Evolutionary conservation across 2,113 vertebrate species (phyloP).

Genomic region (Boulengeromyrus knoepffleri): DNA sequence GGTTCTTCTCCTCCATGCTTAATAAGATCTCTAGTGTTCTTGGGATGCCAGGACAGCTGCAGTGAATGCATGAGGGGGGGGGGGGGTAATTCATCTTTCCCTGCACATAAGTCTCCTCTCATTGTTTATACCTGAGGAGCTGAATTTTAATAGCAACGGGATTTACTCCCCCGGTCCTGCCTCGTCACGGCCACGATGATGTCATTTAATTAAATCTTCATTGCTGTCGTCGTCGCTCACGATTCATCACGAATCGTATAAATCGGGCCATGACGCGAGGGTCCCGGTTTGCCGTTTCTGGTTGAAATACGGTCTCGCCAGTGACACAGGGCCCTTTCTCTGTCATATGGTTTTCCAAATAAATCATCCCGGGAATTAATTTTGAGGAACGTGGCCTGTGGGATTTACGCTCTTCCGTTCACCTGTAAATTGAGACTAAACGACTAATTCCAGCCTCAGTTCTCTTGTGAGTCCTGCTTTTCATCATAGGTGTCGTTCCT

Average conservation of each 20-base stretch:
- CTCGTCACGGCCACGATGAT: background rate
- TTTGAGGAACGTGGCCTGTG: background rate
- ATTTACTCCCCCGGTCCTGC: background rate
- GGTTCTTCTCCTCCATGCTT: background rate
- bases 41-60: background rate
- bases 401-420: background rate
- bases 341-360: background rate
- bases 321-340: background rate
- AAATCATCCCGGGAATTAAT: background rate
- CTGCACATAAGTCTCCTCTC: background rate
- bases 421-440: background rate
- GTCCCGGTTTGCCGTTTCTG: background rate
- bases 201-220: background rate
- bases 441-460: background rate
- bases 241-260: background rate
- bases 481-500: background rate
- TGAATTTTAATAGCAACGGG: constrained; percentile 8
- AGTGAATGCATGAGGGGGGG: background rate
- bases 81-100: background rate
- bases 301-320: background rate
- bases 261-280: background rate
- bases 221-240: background rate
- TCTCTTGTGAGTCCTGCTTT: background rate
- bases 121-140: constrained; percentile 10
- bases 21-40: background rate